These are phyloP conservation scores for Amorpha juglandis DNA, from an alignment of 2,888 invertebrate species.

Conservation along the genomic window DNA sequence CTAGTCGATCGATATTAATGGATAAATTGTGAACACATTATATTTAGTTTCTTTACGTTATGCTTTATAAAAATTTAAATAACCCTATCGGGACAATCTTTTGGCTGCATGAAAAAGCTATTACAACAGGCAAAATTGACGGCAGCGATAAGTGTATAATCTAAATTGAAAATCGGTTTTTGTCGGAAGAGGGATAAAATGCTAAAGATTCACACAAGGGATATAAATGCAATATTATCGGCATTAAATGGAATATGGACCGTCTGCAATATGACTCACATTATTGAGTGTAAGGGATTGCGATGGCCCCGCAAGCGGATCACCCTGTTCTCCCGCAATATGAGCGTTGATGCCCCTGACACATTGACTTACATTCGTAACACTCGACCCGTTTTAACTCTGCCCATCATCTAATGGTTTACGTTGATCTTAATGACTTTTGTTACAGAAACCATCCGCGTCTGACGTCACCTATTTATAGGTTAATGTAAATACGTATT, in stretches of 20 bases:
- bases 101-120: background rate
- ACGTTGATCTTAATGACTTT: conserved; percentile 42
- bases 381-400: conserved; percentile 49
- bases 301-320: conserved; percentile 53
- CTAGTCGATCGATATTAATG: too few relatives aligned
- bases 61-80: too few relatives aligned
- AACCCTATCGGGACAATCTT: conserved; percentile 1
- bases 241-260: conserved; percentile 33
- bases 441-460: conserved; percentile 26
- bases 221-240: conserved; percentile 42
- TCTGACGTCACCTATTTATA: conserved; percentile 24
- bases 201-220: conserved; percentile 17
- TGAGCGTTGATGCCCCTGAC: conserved; percentile 58
- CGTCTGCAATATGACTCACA: conserved; percentile 28
- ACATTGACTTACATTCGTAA: conserved; percentile 62
- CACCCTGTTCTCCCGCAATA: conserved; percentile 42
- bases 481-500: conserved; percentile 16
- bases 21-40: too few relatives aligned
- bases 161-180: conserved; percentile 25
- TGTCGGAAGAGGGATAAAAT: conserved; percentile 2
- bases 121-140: conserved; percentile 12
- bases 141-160: conserved; percentile 14
- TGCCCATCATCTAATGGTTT: conserved; percentile 39
- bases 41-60: too few relatives aligned
- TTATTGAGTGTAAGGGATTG: conserved; percentile 37